Base-by-base conservation (phyloP, 2,888 invertebrate genomes). In the Arctia plantaginis region DNA sequence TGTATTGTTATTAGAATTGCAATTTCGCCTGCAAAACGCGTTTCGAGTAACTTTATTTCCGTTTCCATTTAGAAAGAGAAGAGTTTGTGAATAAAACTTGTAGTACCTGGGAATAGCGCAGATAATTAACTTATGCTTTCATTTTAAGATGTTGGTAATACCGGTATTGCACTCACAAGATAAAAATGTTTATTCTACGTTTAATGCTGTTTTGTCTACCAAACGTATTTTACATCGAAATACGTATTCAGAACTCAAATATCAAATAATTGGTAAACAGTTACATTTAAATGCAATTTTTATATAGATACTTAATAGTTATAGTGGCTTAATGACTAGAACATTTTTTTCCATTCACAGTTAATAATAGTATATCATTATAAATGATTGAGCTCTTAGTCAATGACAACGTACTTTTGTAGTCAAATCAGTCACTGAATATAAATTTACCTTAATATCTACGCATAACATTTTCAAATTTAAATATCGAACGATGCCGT, bases 1-100 rank as follows among this genome's bases (percentile, higher is more conserved):
- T 80, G 81, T 84, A 80, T 80, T 82, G 79, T 75, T 84, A 79
- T 75, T 82, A 82, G 69, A 47, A 64, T 78, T 82, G 78, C 78
- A 79, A 82, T 84, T 80, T 81, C 73, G 76, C 51, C 67, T 76
- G 69, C 72, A 12, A 74, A 73, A 71, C 62, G n/a, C 76, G 59
- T 78, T 72, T 74, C 67, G 27, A 59, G 20, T 41, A 66, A 41
- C 66, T 30, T 30, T 27, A 62, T 62, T 62, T 30, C 62, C 62
- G 30, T 30, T 67, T 67, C 47, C 30, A 47, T 47, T 47, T 27
- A 44, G 3, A 30, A 30, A 47, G 44, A 47, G 67, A 44, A 47
- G 44, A 67, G 44, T 67, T 30, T 41, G 30, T 30, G 30, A 67
- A 67, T 30, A 67, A 44, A 30, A 30, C 20, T 20, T 30, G 23